These are phyloP conservation scores for Aphelocoma californica DNA, from an alignment of 2,797 vertebrate genomes.

Conservation along the genomic window DNA sequence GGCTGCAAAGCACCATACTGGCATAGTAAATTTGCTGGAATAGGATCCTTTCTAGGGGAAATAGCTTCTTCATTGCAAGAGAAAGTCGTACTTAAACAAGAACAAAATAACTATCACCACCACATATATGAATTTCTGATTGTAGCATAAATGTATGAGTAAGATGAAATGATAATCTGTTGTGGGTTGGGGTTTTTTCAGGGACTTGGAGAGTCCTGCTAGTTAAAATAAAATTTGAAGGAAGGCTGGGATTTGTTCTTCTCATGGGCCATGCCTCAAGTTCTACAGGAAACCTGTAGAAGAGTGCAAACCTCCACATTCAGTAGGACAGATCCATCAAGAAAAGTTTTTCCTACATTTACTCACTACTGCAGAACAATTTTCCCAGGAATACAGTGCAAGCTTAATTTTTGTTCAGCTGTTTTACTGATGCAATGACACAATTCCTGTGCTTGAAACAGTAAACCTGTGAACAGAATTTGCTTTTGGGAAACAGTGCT, in stretches of 20 bases:
- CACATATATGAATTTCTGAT: neutral
- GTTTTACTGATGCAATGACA: neutral
- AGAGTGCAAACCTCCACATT: neutral
- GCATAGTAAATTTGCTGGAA: neutral
- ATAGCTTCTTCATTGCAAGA: neutral
- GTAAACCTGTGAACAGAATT: constrained; percentile 14
- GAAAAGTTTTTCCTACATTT: constrained; percentile 1
- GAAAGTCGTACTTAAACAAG: neutral
- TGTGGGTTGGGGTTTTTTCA: neutral
- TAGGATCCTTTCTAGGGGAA: neutral
- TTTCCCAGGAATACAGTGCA: neutral
- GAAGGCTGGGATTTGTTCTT: neutral
- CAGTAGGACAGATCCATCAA: neutral
- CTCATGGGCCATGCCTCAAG: neutral
- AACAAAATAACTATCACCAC: neutral
- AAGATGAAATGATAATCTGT: neutral
- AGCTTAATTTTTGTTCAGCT: constrained; percentile 35
- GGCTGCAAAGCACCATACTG: neutral
- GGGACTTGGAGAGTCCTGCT: neutral
- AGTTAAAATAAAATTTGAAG: neutral
- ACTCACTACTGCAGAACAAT: neutral
- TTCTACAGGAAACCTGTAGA: neutral
- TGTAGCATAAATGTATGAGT: neutral
- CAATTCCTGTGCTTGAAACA: neutral
- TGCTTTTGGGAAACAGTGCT: neutral